phyloP scores from a whole-genome alignment of 2,797 vertebrate species.

The Thamnophis elegans region DNA sequence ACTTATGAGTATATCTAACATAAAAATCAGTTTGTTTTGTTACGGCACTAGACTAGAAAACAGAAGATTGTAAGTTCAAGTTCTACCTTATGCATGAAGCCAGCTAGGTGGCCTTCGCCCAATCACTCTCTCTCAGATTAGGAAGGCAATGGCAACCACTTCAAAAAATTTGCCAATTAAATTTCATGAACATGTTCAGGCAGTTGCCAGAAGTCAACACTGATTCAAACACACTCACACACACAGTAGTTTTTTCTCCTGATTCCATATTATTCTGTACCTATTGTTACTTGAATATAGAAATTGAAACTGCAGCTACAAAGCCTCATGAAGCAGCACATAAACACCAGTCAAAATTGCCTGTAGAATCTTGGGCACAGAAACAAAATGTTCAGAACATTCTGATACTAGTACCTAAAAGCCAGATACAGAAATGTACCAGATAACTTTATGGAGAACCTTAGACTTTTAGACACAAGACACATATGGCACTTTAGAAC shows the following conservation, averaged over 20 bases:
- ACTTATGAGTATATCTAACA: no score
- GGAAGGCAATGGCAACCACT: no score
- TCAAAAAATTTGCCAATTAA: no score
- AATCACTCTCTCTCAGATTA: no score
- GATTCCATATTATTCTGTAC: background rate
- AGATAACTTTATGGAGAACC: background rate
- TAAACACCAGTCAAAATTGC: background rate
- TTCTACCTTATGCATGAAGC: no score
- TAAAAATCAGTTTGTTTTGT: no score
- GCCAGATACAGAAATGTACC: background rate
- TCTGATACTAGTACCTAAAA: background rate
- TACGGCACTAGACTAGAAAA: no score
- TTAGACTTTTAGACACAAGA: background rate
- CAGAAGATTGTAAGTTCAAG: no score
- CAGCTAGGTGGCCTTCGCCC: no score
- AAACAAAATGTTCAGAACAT: background rate
- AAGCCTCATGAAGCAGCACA: background rate
- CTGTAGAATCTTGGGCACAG: background rate
- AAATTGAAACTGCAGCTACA: background rate
- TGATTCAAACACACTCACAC: background rate
- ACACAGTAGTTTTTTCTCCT: background rate
- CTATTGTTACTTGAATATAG: background rate
- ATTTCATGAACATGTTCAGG: background rate
- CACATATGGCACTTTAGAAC: background rate
- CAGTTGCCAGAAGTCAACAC: background rate